Evolutionary conservation across 2,113 vertebrate genomes (phyloP), one percentile per base, ranked within the genome.

Genomic region (Cyanistes caeruleus): DNA sequence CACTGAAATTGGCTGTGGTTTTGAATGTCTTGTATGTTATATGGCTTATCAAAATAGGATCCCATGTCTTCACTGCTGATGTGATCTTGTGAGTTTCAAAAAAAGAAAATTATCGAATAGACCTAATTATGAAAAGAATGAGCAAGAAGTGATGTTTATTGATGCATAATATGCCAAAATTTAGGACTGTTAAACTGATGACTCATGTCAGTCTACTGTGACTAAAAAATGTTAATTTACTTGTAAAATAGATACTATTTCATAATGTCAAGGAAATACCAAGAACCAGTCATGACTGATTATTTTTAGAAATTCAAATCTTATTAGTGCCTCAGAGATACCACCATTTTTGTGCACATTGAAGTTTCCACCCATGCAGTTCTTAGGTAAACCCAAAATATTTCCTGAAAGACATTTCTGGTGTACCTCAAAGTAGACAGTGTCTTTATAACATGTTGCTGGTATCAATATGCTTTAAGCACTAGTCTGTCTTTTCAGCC

Each of bases 201-300:
- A 85, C 17, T 78, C 23, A 41, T 23, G 18, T n/a, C 43, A 59
- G 51, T 76, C 55, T 69, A 69, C 27, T 81, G 41, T 84, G 49
- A 89, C 84, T 74, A 88, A 80, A 84, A 67, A 9, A 51, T 79
- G 31, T 35, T 73, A 70, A 82, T 44, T 70, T 52, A 88, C 46
- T 90, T 89, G 11, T 70, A 55, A 95, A 81, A 39, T 73, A 35
- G 79, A 63, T 43, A n/a, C 6, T 44, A 52, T 41, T 64, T 84
- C 65, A 48, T 76, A 51, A 83, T 76, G 60, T n/a, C 39, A 89
- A 39, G n/a, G 39, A 97, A 95, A 87, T 62, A 91, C 24, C 75
- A 95, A 64, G 15, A 16, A 90, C 13, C 30, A 41, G 37, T 37
- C 10, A 22, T 77, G 59, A 27, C 25, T 77, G 43, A 23, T 82